phyloP scores from a whole-genome alignment of 92 coral and sea anemone genomes.

The Epizoanthus rinbou region DNA sequence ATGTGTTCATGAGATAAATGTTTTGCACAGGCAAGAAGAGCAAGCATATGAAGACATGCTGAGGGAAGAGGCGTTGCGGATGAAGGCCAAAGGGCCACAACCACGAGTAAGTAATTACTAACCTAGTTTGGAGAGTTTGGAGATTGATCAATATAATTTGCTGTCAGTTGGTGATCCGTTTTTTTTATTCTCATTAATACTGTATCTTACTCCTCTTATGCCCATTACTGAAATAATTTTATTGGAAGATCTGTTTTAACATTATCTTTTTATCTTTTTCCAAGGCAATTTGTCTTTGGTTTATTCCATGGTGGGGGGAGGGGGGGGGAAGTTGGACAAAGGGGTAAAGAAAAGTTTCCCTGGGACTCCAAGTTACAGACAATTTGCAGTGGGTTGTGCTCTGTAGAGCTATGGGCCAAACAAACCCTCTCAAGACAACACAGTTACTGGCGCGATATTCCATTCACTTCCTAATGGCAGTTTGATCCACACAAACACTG shows the following conservation, averaged over 20 bases:
- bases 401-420: too few relatives aligned
- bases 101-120: constrained; percentile 67
- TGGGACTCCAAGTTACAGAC: too few relatives aligned
- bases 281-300: too few relatives aligned
- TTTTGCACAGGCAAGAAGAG: constrained; percentile 68
- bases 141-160: not conserved
- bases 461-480: not conserved
- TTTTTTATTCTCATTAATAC: not conserved
- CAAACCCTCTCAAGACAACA: too few relatives aligned
- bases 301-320: too few relatives aligned
- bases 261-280: too few relatives aligned
- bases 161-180: not conserved
- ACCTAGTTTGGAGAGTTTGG: not conserved
- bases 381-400: too few relatives aligned
- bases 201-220: too few relatives aligned
- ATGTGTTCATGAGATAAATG: not conserved
- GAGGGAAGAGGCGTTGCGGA: constrained; percentile 77
- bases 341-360: too few relatives aligned
- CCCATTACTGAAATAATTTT: too few relatives aligned
- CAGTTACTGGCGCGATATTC: not conserved
- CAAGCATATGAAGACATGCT: constrained; percentile 81
- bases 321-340: too few relatives aligned
- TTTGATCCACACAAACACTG: not conserved
- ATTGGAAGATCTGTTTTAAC: too few relatives aligned
- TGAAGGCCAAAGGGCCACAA: constrained; percentile 90